Conservation (phyloP, 1,140 invertebrate genomes). For the Psix sp. region DNA sequence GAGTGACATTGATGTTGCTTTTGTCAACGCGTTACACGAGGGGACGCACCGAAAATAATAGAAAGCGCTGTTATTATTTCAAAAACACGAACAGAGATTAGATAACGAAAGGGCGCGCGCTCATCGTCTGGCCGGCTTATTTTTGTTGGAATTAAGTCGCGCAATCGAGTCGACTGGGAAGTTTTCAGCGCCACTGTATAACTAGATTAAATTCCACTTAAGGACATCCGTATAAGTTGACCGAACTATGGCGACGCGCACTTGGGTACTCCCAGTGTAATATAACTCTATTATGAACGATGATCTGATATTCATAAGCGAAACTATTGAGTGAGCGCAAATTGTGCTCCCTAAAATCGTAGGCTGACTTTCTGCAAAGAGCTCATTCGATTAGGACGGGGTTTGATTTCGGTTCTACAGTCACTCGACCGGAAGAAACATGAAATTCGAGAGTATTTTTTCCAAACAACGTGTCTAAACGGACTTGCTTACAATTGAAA, state of each 20-base stretch:
- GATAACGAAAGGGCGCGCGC: slow-evolving; percentile 20
- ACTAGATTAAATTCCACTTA: slow-evolving; percentile 60
- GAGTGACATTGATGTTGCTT: slow-evolving; percentile 36
- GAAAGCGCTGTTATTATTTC: slow-evolving; percentile 21
- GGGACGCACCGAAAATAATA: slow-evolving; percentile 16
- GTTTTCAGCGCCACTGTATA: slow-evolving; percentile 61
- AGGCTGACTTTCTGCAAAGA: slow-evolving; percentile 28
- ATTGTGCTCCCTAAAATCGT: slow-evolving; percentile 45
- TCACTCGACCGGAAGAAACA: slow-evolving; percentile 11
- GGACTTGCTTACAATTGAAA: no score
- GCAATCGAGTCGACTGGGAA: slow-evolving; percentile 51
- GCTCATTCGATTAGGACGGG: slow-evolving; percentile 47
- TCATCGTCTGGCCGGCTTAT: slow-evolving; percentile 1
- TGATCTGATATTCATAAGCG: slow-evolving; percentile 57
- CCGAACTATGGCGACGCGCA: slow-evolving; percentile 55
- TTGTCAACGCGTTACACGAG: slow-evolving; percentile 19
- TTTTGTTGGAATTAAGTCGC: slow-evolving; percentile 33
- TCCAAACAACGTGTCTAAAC: no score
- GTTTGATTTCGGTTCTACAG: slow-evolving; percentile 18
- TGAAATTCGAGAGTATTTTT: slow-evolving; percentile 29
- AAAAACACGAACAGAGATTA: slow-evolving; percentile 21
- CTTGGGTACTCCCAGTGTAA: slow-evolving; percentile 48
- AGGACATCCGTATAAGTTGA: slow-evolving; percentile 60
- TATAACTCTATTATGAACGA: slow-evolving; percentile 60
- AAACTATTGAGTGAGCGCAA: slow-evolving; percentile 54